Base-by-base conservation (phyloP, 2,113 vertebrate genomes). In the Zapus hudsonius region DNA sequence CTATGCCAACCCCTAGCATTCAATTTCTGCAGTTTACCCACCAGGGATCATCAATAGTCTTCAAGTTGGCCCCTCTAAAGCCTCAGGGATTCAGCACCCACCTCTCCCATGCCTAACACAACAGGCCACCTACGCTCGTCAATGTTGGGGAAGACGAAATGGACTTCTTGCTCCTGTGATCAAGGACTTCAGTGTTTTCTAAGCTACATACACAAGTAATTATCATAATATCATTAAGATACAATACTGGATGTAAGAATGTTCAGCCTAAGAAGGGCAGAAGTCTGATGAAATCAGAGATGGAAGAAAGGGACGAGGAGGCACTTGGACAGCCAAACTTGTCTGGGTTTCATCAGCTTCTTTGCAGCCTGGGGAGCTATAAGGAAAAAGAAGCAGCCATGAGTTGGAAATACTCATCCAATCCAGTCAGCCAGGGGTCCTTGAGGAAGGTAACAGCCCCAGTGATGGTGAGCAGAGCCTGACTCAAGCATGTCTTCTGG, bases 11-110 rank as follows among this genome's bases (percentile, higher is more conserved):
- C 64, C 42, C 75, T 74, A 92, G 86, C 38, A 83, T 85, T 87
- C 72, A 92, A n/a, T 61, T 80, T 59, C 55, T 93, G 17, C 61
- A 66, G 86, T 89, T 93, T 94, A 90, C 93, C 91, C 90, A 95
- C 13, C 23, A 67, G 94, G 81, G 66, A 83, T 94, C 69, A 31
- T 93, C 74, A 31, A 87, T 5, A 87, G 27, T 89, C 55, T 91
- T 89, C 70, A 74, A 33, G 20, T 31, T 80, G 38, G 82, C 16
- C 44, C 55, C 47, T 93, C 57, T 31, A 57, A 95, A 90, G 88
- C 79, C 29, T 87, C 83, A 87, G 69, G 27, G 66, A 78, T 22
- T 83, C 74, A 79, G 63, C 33, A 85, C 42, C 52, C 29, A 38
- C 9, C n/a, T n/a, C 52, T 83, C 44, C 66, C 19, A 31, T 19